Base-by-base conservation (phyloP, 2,888 invertebrate genomes). In the Mechanitis mazaeus region DNA sequence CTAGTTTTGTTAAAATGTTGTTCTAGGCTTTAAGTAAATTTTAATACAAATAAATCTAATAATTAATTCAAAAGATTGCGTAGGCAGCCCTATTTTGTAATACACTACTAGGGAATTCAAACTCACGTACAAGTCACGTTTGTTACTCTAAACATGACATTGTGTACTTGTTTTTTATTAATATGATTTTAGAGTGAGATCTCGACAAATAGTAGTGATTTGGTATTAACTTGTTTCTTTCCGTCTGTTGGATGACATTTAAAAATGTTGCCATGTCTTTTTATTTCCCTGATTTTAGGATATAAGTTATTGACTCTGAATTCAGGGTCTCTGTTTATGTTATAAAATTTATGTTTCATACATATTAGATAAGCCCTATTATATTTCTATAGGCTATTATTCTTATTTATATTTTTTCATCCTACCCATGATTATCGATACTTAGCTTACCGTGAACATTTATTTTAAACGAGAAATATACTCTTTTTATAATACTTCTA, bases 231-330 rank as follows among this genome's bases (percentile, higher is more conserved):
- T 50, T 50, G 50, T 9, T 50, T 50, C 50, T 50, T 50, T 50
- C 2, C 50, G 28, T n/a, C 31, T 50, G 20, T 47, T 47, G 7
- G 57, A 31, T 68, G 67, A 68, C 67, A 64, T 67, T 68, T 55
- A 5, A 11, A 55, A 54, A 31, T 68, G 67, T 65, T 67, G 64
- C 64, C 54, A 54, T 50, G 2, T 6, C 20, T 42, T 7, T 20
- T 33, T 7, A 20, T 45, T 60, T 64, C 7, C 60, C 58, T 33
- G 33, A 11, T 50, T 62, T 54, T 2, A 11, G 12, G 64, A 54
- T n/a, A 54, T 35, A 28, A 31, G 7, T 54, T n/a, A 53, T 45
- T 6, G 3, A 28, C 3, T 42, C 6, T 42, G 42, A 42, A 9
- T 42, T 9, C 11, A 42, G 3, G 47, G 20, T 35, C 46, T 56